Evolutionary conservation across 2,797 vertebrate species (phyloP), one percentile per base, ranked within the genome.

Genomic region (Octomys mimax): DNA sequence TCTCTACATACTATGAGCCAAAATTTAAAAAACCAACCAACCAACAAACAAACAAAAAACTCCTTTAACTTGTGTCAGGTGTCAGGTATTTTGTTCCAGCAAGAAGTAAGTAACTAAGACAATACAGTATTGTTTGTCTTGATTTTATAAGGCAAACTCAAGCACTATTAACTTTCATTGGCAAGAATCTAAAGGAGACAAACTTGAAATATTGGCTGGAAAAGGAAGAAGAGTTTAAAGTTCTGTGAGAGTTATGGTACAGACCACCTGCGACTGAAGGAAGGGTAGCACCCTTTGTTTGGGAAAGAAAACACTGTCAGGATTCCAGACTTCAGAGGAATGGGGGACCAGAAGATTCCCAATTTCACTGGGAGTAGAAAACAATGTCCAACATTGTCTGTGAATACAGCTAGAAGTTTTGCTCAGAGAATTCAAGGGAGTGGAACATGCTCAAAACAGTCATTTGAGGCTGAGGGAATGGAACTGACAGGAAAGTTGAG

Each of bases 151-250:
- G 16, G 59, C 87, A 13, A 84, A 73, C 5, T 62, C 22, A 61
- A 85, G 18, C 1, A 16, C 31, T 82, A 82, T 81, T 64, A 93
- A 57, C 61, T 94, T 68, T 54, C 85, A 26, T 81, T 71, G 16
- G 31, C 66, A 87, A 94, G 11, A 94, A 85, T 87, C 6, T 26
- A 88, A 89, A 91, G 42, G 61, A 62, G 24, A 78, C 14, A 57
- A 89, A 80, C 8, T 57, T 9, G 64, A 95, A 77, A 81, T n/a
- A 68, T 2, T 75, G 91, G 16, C 57, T 22, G 68, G 33, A 66
- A 54, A 77, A 81, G 59, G n/a, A 89, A 84, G 79, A 85, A n/a
- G 33, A 66, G 8, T n/a, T 73, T 73, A 31, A n/a, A 71, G 6
- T 49, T 91, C 77, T 70, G 28, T 91, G 57, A 75, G n/a, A 89